Conservation (phyloP, 1,140 invertebrate species). For the Drosophila erecta region DNA sequence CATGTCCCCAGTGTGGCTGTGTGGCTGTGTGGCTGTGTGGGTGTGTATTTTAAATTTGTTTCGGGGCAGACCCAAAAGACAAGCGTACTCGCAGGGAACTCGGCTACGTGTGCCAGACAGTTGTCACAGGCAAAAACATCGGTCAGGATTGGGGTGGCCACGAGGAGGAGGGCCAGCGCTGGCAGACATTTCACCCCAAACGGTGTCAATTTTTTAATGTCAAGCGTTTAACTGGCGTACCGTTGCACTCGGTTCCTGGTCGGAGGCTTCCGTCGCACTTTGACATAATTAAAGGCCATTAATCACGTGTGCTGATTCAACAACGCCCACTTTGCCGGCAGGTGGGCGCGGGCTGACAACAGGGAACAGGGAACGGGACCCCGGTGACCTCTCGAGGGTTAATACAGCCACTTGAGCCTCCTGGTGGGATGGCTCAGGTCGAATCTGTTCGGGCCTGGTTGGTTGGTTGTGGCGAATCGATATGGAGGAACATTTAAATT, state of each 20-base stretch:
- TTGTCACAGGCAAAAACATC: constrained; percentile 62
- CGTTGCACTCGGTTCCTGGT: constrained; percentile 37
- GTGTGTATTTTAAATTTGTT: constrained; percentile 65
- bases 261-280: constrained; percentile 56
- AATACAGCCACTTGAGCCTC: constrained; percentile 71
- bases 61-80: constrained; percentile 22
- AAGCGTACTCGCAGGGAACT: constrained; percentile 38
- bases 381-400: constrained; percentile 55
- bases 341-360: neutral
- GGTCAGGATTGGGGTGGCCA: constrained; percentile 8
- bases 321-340: constrained; percentile 58
- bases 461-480: neutral
- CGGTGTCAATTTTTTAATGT: constrained; percentile 84
- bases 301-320: constrained; percentile 83
- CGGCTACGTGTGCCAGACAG: constrained; percentile 77
- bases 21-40: constrained; percentile 46
- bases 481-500: constrained; percentile 50
- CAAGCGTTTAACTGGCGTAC: constrained; percentile 78
- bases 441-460: constrained; percentile 5
- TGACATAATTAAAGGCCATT: constrained; percentile 83
- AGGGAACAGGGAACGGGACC: neutral
- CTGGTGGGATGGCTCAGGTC: constrained; percentile 13
- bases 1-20: constrained; percentile 27
- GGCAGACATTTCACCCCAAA: constrained; percentile 80
- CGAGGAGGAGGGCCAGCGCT: constrained; percentile 26